Evolutionary conservation across 2,888 invertebrate species (phyloP), one percentile per base, ranked within the genome.

Genomic region (Caenorhabditis japonica): DNA sequence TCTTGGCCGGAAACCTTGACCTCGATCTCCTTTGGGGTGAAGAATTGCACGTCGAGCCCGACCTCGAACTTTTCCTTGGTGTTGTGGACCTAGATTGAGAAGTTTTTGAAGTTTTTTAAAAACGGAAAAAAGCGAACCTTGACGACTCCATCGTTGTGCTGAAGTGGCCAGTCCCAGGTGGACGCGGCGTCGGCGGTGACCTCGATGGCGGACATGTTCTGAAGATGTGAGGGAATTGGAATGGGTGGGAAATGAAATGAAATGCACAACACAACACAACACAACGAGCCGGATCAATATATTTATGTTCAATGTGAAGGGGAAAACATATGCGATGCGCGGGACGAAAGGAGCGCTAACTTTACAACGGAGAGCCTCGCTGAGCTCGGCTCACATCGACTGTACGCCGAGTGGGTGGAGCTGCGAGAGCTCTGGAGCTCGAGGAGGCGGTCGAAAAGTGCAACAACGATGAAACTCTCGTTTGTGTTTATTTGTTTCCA

Each of bases 1-100:
- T 85, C 83, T 39, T 85, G 80, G 33, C 84, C 84, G 36, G 79
- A 75, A 12, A 86, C 85, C 64, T 86, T 86, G 34, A 86, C 85
- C 80, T 86, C 77, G 56, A 82, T 80, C 56, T 82, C 82, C 38
- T 79, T 81, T 60, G 83, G 82, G 23, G 82, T 76, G 80, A 83
- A 83, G 74, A 79, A 80, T 52, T 79, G 79, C 17, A 81, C 80
- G 59, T 83, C 82, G 53, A 83, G 82, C 61, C 81, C 80, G 46
- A 83, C 82, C 51, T 83, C 82, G 76, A 83, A 83, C 70, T 82
- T 80, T 17, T 83, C 83, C 58, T 76, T 72, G 49, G 80, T 83
- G 81, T 79, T 83, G 77, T 77, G 74, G 41, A 82, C 81, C 77
- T 79, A 59, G 30, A 27, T 10, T 46, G 8, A 5, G 23, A 23